Percentiles rank a stretch among this genome's conserved stretches.
Evolutionary conservation across 37 sponge, comb jelly and placozoan species (phyloP).

Genomic region (Aphrocallistes beatrix): DNA sequence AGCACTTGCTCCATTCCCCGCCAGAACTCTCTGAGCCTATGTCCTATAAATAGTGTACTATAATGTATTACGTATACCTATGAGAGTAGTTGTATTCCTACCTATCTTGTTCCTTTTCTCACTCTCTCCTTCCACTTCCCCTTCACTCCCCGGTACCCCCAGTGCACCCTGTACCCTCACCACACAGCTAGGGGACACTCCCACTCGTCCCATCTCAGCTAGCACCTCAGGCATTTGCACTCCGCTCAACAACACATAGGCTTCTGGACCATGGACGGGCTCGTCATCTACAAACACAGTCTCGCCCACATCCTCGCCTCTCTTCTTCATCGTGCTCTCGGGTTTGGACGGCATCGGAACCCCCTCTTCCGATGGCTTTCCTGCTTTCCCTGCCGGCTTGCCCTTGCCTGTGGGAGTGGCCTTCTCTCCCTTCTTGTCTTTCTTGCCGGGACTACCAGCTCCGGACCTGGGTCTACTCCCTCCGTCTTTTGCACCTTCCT

Average conservation of each 20-base stretch:
- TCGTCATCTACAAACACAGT: not conserved
- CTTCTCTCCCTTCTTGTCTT: constrained; percentile 51
- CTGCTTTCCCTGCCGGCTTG: constrained; percentile 17
- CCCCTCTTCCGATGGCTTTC: constrained; percentile 1
- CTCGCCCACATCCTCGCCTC: constrained; percentile 66
- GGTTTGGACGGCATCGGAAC: constrained; percentile 54
- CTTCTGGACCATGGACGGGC: not conserved
- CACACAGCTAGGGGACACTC: not conserved
- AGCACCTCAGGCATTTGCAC: not conserved
- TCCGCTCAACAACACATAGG: not conserved
- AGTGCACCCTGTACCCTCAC: not conserved
- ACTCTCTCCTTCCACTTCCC: not conserved
- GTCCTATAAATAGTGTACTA: not conserved
- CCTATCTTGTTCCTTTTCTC: not conserved
- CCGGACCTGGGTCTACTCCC: not conserved
- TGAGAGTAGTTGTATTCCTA: not conserved
- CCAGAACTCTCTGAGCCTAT: not conserved
- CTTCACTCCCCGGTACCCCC: not conserved
- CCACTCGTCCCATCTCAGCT: not conserved
- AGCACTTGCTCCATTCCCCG: not conserved
- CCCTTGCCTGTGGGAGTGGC: constrained; percentile 28
- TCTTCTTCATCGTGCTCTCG: constrained; percentile 58
- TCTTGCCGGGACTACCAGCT: constrained; percentile 27
- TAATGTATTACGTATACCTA: too few species aligned
- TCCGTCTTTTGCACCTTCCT: not conserved